Base-by-base conservation (phyloP, 23 tunicate species). In the Phallusia fumigata region DNA sequence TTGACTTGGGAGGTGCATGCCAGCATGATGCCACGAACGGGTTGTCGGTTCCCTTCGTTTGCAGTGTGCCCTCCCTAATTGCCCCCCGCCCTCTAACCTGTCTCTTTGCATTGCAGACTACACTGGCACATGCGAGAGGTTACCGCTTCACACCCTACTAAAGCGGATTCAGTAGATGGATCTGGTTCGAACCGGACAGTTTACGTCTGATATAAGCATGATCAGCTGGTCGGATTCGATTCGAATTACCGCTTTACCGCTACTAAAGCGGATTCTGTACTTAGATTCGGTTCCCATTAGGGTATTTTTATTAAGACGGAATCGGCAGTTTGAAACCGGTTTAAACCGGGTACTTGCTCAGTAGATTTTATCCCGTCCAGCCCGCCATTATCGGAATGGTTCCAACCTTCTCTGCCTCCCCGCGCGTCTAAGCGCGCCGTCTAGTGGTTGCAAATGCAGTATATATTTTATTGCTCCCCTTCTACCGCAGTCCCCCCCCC, bases 111-210 rank as follows among this genome's bases (percentile, higher is more conserved):
- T 83, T 83, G 24, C 84, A 86, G 93, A 83, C 93, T 33, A 80
- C 93, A 26, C 51, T 89, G 49, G 93, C 93, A 40, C 81, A 84
- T 53, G 79, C 86, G 33, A 84, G 93, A 80, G 80, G 88, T 33
- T 85, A 89, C 50, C 88, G 93, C 26, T 89, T 89, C 69, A 65
- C 93, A 12, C 93, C 93, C 0, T 89, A 89, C 86, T 89, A 84
- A 88, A 40, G 47, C 47, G 47, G 47, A 40, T 40, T n/a, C n/a
- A n/a, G n/a, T n/a, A n/a, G 47, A 3, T 40, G 47, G 47, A 40
- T 40, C 47, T 10, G 47, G 47, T 40, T 40, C 47, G 8, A 40
- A 40, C 47, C 47, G 47, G 47, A 40, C 10, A 40, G 10, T 40
- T 3, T 40, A 40, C 47, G 8, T 10, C n/a, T n/a, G n/a, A n/a